Evolutionary conservation across 2,888 invertebrate genomes (phyloP), one percentile per base, ranked within the genome.

Genomic region (Drosophila anomalata): DNA sequence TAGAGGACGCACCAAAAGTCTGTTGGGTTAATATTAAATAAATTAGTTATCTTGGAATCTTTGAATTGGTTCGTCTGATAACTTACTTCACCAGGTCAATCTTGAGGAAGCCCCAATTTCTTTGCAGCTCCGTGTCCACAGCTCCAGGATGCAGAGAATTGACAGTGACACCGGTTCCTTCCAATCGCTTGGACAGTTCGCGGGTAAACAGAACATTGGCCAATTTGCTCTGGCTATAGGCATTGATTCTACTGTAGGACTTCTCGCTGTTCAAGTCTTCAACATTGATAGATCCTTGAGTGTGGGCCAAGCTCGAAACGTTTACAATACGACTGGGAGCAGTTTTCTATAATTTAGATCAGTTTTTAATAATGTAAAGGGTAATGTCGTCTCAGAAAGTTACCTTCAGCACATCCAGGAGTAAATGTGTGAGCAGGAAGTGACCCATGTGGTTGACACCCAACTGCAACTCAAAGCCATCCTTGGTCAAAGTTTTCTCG

Each of bases 111-210:
- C 55, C 54, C 36, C 67, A 41, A 4, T 69, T 61, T 9, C 75
- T 50, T 2, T 26, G 48, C 46, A 97, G 93, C 78, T 95, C 93
- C 0, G 97, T 96, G 90, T 95, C 95, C 0, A 96, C 95, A 57
- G 97, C 92, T 3, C 98, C 97, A 0, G 98, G 98, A 93, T 98
- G 96, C 12, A 97, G 94, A 0, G 95, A 94, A 89, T 96, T 95
- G 20, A 95, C 97, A 0, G 96, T 95, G 1, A 98, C 96, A 12
- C 94, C 94, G 0, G 94, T 78, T 9, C 90, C 95, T 93, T 94
- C 92, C 46, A 96, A 89, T 88, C 94, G 93, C 63, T 93, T 93
- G 0, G 95, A 94, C 42, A 97, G 91, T 89, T 95, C 95, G 70
- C 92, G 93, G 0, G 95, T 93, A 87, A 97, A 97, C 31, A 97